These are phyloP conservation scores for Bufo gargarizans DNA, from an alignment of 2,113 vertebrate species.

Conservation along the genomic window DNA sequence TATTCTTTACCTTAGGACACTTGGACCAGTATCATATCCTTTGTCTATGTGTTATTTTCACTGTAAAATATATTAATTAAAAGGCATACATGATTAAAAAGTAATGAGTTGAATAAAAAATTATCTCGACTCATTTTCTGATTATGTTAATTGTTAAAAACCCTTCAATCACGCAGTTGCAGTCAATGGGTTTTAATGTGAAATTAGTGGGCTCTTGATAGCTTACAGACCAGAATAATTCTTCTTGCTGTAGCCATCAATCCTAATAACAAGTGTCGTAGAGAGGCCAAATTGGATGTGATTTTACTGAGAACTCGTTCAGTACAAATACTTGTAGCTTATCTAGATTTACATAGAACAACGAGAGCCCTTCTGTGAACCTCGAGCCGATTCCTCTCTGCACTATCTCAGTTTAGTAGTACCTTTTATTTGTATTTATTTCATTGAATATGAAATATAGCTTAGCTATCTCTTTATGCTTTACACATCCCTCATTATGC, in stretches of 20 bases:
- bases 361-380: constrained; percentile 54
- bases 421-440: constrained; percentile 10
- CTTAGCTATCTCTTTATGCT: neutral
- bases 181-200: constrained; percentile 99
- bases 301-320: constrained; percentile 69
- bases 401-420: neutral
- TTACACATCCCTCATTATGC: neutral
- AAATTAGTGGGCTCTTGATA: constrained; percentile 99
- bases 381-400: neutral
- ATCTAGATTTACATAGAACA: constrained; percentile 36
- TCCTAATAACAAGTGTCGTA: constrained; percentile 85
- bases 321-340: constrained; percentile 39
- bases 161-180: constrained; percentile 96
- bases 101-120: constrained; percentile 99
- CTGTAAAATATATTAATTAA: constrained; percentile 83
- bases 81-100: constrained; percentile 89
- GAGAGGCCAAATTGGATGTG: constrained; percentile 79
- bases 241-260: constrained; percentile 89
- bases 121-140: constrained; percentile 97
- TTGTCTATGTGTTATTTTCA: constrained; percentile 76
- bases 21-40: constrained; percentile 66
- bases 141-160: constrained; percentile 99
- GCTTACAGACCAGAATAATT: constrained; percentile 97
- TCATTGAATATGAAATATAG: neutral
- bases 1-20: constrained; percentile 63